phyloP scores from a whole-genome alignment of 2,888 invertebrate genomes.

The Cremastinae sp. region DNA sequence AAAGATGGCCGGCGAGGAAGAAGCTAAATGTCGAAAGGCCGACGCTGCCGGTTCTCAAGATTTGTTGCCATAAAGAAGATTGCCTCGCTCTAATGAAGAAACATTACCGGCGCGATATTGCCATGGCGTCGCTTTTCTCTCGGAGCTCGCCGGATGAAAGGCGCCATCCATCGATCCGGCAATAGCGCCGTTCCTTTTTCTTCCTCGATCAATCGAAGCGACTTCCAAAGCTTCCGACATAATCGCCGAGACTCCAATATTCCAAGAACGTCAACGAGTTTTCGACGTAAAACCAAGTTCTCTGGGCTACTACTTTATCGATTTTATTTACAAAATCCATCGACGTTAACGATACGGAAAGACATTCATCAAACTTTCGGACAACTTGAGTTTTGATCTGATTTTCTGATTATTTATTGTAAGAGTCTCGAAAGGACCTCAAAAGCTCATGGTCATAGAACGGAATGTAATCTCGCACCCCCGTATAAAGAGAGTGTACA shows the following conservation, averaged over 20 bases:
- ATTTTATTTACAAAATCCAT: not conserved
- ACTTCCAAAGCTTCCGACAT: constrained; percentile 25
- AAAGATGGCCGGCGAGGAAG: constrained; percentile 71
- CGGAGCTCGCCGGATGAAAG: constrained; percentile 54
- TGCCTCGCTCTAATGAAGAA: constrained; percentile 78
- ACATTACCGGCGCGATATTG: constrained; percentile 77
- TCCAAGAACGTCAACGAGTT: not conserved
- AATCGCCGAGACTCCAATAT: not conserved
- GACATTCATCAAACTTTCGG: not conserved
- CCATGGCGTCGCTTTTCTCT: constrained; percentile 68
- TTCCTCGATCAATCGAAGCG: constrained; percentile 52
- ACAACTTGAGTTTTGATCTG: not conserved
- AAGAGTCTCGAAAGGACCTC: not conserved
- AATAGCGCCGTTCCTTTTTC: constrained; percentile 63
- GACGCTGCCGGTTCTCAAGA: constrained; percentile 70
- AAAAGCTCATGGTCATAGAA: constrained; percentile 28
- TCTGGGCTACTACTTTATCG: too few relatives aligned
- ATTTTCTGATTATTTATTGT: not conserved
- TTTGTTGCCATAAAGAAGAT: constrained; percentile 78
- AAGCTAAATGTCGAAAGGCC: constrained; percentile 62
- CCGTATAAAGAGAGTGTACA: constrained; percentile 44
- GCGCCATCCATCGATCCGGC: constrained; percentile 71
- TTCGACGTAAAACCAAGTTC: not conserved
- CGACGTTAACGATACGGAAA: not conserved
- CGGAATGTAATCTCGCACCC: constrained; percentile 26